phyloP scores from a whole-genome alignment of 2,797 vertebrate genomes.

The Paramormyrops hopkinsi region DNA sequence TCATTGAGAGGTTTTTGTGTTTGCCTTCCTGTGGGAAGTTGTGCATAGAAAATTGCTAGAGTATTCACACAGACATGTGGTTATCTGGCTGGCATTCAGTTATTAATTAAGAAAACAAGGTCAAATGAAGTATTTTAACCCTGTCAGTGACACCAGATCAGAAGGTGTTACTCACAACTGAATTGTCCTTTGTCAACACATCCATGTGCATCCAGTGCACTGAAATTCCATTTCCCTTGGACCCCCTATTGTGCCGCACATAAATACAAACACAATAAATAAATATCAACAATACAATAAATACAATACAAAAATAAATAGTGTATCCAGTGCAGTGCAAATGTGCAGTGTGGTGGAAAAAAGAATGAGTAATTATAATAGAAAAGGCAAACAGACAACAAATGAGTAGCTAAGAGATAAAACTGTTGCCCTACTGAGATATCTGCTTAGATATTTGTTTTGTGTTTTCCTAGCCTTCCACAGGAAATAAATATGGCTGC shows the following conservation, averaged over 20 bases:
- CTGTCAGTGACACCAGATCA: neutral
- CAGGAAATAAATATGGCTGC: neutral
- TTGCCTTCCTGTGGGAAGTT: neutral
- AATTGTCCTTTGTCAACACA: neutral
- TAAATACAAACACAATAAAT: neutral
- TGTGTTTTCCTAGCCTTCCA: neutral
- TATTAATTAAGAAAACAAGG: neutral
- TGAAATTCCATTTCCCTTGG: neutral
- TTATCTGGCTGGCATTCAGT: neutral
- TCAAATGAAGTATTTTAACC: neutral
- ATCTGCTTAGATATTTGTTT: neutral
- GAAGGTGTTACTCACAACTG: neutral
- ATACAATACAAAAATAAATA: neutral
- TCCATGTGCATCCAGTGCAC: neutral
- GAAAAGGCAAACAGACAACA: neutral
- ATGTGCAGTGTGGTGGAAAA: neutral
- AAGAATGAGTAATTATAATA: neutral
- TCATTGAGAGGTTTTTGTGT: neutral
- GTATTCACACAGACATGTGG: neutral
- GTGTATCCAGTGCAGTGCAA: neutral
- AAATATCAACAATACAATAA: neutral
- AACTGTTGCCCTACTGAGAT: neutral
- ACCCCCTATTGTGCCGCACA: neutral
- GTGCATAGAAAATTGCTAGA: neutral
- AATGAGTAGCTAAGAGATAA: neutral